phyloP scores from a whole-genome alignment of 1,140 invertebrate genomes.

The Lutraria rhynchaena region DNA sequence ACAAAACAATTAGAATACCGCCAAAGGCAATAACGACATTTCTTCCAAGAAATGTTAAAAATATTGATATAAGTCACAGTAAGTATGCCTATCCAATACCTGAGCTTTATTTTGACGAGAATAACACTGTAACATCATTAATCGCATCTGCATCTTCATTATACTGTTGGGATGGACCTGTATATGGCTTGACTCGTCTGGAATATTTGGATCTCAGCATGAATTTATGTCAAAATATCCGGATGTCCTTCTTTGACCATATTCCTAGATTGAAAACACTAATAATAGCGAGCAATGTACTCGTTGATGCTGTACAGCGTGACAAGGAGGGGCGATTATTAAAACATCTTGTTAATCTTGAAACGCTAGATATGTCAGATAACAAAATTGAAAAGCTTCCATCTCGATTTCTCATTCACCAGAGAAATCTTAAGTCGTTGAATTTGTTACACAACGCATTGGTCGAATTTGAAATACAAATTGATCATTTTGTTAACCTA shows the following conservation, averaged over 20 bases:
- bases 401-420: neutral
- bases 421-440: conserved; percentile 1
- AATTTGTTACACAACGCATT: conserved; percentile 14
- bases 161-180: conserved; percentile 36
- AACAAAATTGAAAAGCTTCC: conserved; percentile 2
- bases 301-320: neutral
- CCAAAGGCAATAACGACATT: neutral
- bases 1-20: too few relatives aligned
- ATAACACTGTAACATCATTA: conserved; percentile 4
- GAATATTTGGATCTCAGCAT: neutral
- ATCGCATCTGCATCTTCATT: conserved; percentile 13
- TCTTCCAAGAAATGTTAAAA: conserved; percentile 27
- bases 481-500: neutral
- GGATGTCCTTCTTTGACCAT: conserved; percentile 13
- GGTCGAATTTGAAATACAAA: conserved; percentile 2
- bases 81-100: neutral
- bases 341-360: neutral
- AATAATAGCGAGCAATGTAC: neutral
- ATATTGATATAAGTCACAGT: conserved; percentile 26
- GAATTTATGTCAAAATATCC: neutral
- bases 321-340: neutral
- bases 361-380: neutral
- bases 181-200: neutral
- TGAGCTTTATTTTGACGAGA: neutral
- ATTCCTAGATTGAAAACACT: conserved; percentile 1